Percentiles rank a stretch among this genome's conserved stretches.
Evolutionary conservation across 2,888 invertebrate genomes (phyloP).

Genomic region (Pseudococcus jackbeardsleyi): DNA sequence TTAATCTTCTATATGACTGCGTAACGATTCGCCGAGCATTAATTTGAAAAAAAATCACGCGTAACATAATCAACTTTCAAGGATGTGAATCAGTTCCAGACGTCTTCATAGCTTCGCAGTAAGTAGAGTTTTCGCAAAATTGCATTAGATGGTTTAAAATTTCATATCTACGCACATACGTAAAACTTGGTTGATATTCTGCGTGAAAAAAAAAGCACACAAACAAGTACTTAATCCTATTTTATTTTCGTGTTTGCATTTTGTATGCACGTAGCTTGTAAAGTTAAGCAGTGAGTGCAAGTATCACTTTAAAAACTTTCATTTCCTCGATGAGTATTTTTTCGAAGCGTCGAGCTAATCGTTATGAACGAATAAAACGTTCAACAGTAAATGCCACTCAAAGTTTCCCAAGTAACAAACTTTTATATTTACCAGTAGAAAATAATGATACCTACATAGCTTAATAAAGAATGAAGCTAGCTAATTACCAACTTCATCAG

Average conservation of each 20-base stretch:
- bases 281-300: neutral
- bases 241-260: neutral
- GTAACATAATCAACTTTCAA: too few species aligned
- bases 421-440: neutral
- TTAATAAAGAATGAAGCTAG: constrained; percentile 39
- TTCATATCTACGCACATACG: too few species aligned
- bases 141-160: too few species aligned
- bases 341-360: neutral
- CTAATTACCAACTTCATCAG: constrained; percentile 17
- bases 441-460: constrained; percentile 23
- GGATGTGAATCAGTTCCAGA: too few species aligned
- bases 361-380: neutral
- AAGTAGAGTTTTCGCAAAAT: too few species aligned
- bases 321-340: neutral
- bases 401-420: neutral
- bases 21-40: too few species aligned
- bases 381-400: neutral
- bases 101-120: too few species aligned
- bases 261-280: neutral
- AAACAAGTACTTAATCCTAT: neutral
- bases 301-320: neutral
- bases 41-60: too few species aligned
- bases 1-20: too few species aligned
- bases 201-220: neutral
- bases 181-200: neutral